Percentiles rank a stretch among this genome's conserved stretches.
These are phyloP conservation scores for Synanthedon vespiformis DNA, from an alignment of 2,888 invertebrate species.

Conservation along the genomic window DNA sequence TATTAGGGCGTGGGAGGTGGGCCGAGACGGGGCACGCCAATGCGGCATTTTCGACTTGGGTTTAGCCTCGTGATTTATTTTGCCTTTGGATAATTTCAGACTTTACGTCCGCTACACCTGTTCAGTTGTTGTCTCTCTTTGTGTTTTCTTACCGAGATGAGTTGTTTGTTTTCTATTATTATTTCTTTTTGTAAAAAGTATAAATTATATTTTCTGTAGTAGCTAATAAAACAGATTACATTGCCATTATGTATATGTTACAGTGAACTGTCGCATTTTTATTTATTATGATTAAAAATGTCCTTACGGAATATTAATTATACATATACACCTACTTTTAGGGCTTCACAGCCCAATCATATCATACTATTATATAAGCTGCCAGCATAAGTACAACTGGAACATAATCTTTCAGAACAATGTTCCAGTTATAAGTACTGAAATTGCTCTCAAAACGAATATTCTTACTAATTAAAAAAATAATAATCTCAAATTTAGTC, in stretches of 20 bases:
- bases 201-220: neutral
- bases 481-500: too few relatives aligned
- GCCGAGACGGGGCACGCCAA: constrained; percentile 28
- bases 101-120: constrained; percentile 4
- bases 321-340: too few relatives aligned
- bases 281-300: neutral
- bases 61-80: constrained; percentile 23
- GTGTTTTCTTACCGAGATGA: neutral
- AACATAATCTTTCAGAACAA: too few relatives aligned
- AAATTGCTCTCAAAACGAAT: too few relatives aligned
- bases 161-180: neutral
- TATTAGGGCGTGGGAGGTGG: constrained; percentile 27
- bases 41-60: constrained; percentile 18
- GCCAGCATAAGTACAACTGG: too few relatives aligned
- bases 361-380: too few relatives aligned
- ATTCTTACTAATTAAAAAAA: too few relatives aligned
- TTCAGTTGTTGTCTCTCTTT: neutral
- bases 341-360: too few relatives aligned
- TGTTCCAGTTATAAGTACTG: too few relatives aligned
- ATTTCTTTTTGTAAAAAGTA: neutral
- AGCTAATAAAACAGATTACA: neutral
- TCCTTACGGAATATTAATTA: too few relatives aligned
- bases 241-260: neutral
- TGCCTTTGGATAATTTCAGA: constrained; percentile 8
- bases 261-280: neutral